Evolutionary conservation across 1,140 invertebrate species (phyloP).

Genomic region (Nasonia giraulti): DNA sequence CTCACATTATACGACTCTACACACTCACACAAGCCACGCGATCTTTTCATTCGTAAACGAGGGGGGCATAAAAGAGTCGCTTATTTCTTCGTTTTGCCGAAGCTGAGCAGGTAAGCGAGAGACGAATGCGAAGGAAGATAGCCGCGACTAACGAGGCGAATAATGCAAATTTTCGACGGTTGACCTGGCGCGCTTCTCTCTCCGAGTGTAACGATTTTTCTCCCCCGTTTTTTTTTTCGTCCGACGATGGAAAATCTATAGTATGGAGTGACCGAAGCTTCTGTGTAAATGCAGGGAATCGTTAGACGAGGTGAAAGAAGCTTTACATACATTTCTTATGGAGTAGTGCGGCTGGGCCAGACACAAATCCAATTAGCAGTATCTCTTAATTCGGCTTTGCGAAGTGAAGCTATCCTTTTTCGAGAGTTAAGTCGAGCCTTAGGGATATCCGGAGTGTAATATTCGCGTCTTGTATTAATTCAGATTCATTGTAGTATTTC

Average conservation of each 20-base stretch:
- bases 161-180: not conserved
- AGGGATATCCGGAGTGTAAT: too few species aligned
- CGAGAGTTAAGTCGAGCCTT: too few species aligned
- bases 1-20: not conserved
- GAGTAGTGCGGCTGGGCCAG: too few species aligned
- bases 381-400: too few species aligned
- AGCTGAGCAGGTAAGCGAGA: not conserved
- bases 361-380: too few species aligned
- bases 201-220: not conserved
- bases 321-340: too few species aligned
- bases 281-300: too few species aligned
- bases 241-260: not conserved
- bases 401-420: too few species aligned
- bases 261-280: not conserved
- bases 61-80: not conserved
- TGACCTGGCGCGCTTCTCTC: not conserved
- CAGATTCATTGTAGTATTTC: too few species aligned
- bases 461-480: too few species aligned
- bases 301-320: too few species aligned
- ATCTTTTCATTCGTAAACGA: not conserved
- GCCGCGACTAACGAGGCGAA: constrained; percentile 1
- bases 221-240: not conserved
- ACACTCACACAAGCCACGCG: too few species aligned
- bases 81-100: not conserved
- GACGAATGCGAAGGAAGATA: not conserved